Percentiles rank a stretch among this genome's conserved stretches.
These are phyloP conservation scores for Anolis sagrei DNA, from an alignment of 2,113 vertebrate genomes.

Conservation along the genomic window DNA sequence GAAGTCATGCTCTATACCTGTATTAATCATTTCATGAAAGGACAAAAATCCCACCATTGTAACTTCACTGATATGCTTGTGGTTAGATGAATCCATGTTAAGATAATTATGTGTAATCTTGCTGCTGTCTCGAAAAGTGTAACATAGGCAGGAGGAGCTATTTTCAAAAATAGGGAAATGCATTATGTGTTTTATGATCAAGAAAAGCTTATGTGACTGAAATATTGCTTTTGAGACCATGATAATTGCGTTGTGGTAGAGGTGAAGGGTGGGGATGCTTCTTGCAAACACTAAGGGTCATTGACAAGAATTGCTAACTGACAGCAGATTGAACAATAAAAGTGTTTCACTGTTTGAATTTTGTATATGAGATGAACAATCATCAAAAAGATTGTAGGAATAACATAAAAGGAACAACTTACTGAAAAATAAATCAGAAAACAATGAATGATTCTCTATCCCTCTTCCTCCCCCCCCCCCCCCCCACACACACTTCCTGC, in stretches of 20 bases:
- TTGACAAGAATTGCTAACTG: background rate
- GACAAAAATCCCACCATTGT: background rate
- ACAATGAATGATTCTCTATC: background rate
- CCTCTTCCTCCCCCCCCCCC: no score
- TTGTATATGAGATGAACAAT: background rate
- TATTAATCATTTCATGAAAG: background rate
- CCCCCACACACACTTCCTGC: no score
- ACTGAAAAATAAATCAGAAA: background rate
- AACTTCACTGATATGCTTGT: background rate
- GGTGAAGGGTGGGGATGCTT: background rate
- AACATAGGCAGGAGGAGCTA: background rate
- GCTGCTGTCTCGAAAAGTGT: background rate
- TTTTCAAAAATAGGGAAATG: background rate
- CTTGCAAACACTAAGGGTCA: background rate
- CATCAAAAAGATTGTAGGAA: background rate
- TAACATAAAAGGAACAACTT: background rate
- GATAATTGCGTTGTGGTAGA: background rate
- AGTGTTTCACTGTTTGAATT: background rate
- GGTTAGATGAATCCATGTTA: background rate
- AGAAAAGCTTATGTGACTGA: background rate
- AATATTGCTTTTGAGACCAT: background rate
- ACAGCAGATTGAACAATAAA: background rate
- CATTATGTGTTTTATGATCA: background rate
- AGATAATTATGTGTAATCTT: background rate
- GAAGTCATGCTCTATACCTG: no score